phyloP scores from a whole-genome alignment of 2,797 vertebrate genomes.

The Fundulus diaphanus region DNA sequence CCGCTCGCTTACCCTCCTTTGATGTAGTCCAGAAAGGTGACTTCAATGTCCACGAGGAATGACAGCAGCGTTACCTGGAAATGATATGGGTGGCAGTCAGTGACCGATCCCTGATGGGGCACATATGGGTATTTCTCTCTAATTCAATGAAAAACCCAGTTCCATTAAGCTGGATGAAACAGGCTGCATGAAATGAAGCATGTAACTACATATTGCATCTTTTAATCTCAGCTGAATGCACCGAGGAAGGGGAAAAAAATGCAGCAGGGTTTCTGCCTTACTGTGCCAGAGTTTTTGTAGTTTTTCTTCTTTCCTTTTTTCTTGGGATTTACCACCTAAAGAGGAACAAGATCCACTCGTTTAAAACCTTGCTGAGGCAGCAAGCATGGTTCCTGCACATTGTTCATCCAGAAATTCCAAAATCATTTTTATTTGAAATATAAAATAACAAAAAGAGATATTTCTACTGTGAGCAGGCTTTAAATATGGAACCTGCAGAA shows the following conservation, averaged over 20 bases:
- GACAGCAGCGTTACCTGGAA: conserved; percentile 95
- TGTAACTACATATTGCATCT: neutral
- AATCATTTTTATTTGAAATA: neutral
- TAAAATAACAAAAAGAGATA: neutral
- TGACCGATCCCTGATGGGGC: neutral
- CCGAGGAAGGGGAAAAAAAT: no score
- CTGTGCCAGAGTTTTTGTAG: conserved; percentile 97
- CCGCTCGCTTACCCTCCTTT: conserved; percentile 93
- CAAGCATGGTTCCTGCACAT: neutral
- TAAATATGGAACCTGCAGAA: conserved; percentile 4
- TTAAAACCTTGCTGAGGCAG: neutral
- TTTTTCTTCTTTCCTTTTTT: conserved; percentile 99
- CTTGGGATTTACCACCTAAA: conserved; percentile 96
- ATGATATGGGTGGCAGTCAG: conserved; percentile 16
- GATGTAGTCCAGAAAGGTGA: conserved; percentile 98
- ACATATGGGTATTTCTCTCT: neutral
- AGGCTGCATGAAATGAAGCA: neutral
- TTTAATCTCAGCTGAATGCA: neutral
- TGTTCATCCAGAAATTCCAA: neutral
- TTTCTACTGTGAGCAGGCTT: conserved; percentile 3
- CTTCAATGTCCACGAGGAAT: conserved; percentile 95
- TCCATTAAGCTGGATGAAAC: neutral
- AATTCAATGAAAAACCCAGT: neutral
- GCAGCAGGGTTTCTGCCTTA: conserved; percentile 59
- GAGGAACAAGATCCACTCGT: neutral